Conservation (phyloP, 2,113 vertebrate genomes). For the Gila orcuttii region DNA sequence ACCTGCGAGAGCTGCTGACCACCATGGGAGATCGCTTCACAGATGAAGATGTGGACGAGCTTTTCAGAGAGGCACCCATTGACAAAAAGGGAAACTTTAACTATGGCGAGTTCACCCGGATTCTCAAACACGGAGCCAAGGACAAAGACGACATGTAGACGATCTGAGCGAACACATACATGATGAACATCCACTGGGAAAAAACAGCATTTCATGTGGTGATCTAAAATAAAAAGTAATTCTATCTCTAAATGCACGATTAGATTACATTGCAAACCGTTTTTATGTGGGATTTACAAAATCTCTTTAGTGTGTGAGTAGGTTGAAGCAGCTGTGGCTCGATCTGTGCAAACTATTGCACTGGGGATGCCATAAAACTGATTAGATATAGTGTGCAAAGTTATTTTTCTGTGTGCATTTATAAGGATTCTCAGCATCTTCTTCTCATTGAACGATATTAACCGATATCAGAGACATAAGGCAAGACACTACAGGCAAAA, state of each 20-base stretch:
- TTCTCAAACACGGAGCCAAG: conserved; percentile 96
- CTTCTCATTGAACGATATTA: neutral
- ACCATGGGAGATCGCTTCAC: conserved; percentile 99
- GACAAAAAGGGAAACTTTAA: conserved; percentile 99
- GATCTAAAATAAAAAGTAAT: neutral
- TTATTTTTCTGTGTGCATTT: neutral
- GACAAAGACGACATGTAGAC: conserved; percentile 80
- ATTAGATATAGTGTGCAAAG: neutral
- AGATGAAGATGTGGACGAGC: conserved; percentile 96
- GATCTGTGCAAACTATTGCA: neutral
- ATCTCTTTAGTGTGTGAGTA: neutral
- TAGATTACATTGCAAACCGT: neutral
- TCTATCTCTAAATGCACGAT: neutral
- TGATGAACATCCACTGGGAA: neutral
- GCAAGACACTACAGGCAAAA: too few relatives aligned
- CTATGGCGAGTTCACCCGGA: conserved; percentile 98
- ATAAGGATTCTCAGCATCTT: neutral
- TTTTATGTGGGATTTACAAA: neutral
- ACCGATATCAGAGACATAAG: neutral
- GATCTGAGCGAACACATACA: neutral
- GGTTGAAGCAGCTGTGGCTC: neutral
- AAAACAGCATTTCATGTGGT: neutral
- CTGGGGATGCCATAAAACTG: neutral
- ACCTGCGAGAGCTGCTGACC: conserved; percentile 94
- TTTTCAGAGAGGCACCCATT: conserved; percentile 96